These are phyloP conservation scores for Drosophila atripex DNA, from an alignment of 2,888 invertebrate species.

Conservation along the genomic window DNA sequence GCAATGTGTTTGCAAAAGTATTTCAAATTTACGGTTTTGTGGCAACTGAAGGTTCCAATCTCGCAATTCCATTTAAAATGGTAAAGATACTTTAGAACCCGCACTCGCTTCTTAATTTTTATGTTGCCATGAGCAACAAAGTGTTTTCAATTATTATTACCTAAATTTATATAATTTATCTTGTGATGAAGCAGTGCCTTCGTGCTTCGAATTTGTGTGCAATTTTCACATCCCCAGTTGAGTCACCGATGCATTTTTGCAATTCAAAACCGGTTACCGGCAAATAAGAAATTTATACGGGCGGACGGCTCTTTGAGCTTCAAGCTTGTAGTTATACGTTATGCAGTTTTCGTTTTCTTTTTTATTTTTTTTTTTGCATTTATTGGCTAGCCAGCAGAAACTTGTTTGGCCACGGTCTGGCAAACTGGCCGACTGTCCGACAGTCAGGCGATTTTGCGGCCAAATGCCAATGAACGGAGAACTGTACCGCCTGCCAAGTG, in stretches of 20 bases:
- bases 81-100: constrained; percentile 5
- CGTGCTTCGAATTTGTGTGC: background rate
- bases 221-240: constrained; percentile 34
- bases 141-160: background rate
- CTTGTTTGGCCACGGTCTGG: constrained; percentile 47
- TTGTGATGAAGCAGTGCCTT: constrained; percentile 1
- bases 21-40: constrained; percentile 5
- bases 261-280: constrained; percentile 75
- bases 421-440: constrained; percentile 6
- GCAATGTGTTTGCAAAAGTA: background rate
- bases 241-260: constrained; percentile 56
- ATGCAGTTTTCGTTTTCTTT: constrained; percentile 39
- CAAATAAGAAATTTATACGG: constrained; percentile 40
- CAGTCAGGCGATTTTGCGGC: constrained; percentile 51
- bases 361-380: background rate
- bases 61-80: constrained; percentile 6
- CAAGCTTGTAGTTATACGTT: constrained; percentile 33
- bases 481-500: constrained; percentile 48
- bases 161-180: background rate
- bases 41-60: constrained; percentile 16
- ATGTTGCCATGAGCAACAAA: background rate
- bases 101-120: background rate
- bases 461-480: constrained; percentile 52
- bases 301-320: constrained; percentile 18
- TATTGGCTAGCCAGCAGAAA: constrained; percentile 26